These are phyloP conservation scores for Diacarnus erythraeanus DNA, from an alignment of 37 sponge, comb jelly and placozoan species.

Conservation along the genomic window DNA sequence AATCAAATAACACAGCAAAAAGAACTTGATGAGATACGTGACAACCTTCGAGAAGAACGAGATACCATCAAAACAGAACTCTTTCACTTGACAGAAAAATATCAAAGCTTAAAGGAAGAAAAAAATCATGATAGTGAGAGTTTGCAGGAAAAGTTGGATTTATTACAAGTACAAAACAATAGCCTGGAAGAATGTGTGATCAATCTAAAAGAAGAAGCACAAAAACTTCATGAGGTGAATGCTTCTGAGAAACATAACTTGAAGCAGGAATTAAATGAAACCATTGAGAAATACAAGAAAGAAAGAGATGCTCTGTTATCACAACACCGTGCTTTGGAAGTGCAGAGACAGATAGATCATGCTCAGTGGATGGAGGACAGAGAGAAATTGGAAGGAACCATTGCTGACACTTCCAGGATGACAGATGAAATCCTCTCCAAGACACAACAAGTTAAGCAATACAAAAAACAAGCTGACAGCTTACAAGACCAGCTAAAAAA, in stretches of 20 bases:
- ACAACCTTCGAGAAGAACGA: not conserved
- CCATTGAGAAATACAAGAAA: not conserved
- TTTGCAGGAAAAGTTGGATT: no score
- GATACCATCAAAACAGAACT: not conserved
- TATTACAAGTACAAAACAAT: no score
- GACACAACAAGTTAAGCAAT: conserved; percentile 25
- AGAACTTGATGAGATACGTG: not conserved
- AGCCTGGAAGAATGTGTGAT: no score
- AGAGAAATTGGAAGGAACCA: not conserved
- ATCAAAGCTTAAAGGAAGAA: not conserved
- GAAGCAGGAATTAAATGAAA: no score
- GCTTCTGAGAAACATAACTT: not conserved
- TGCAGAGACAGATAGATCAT: not conserved
- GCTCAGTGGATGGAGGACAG: not conserved
- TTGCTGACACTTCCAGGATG: not conserved
- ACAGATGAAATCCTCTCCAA: conserved; percentile 9
- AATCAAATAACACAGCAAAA: not conserved
- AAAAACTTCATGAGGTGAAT: not conserved
- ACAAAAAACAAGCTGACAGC: conserved; percentile 17
- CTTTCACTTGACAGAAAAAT: not conserved
- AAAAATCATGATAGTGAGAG: not conserved
- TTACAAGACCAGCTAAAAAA: not conserved
- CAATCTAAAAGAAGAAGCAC: not conserved
- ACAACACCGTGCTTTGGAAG: not conserved
- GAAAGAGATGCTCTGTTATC: not conserved